Evolutionary conservation across 2,797 vertebrate genomes (phyloP).

Genomic region (Pagetopsis macropterus): DNA sequence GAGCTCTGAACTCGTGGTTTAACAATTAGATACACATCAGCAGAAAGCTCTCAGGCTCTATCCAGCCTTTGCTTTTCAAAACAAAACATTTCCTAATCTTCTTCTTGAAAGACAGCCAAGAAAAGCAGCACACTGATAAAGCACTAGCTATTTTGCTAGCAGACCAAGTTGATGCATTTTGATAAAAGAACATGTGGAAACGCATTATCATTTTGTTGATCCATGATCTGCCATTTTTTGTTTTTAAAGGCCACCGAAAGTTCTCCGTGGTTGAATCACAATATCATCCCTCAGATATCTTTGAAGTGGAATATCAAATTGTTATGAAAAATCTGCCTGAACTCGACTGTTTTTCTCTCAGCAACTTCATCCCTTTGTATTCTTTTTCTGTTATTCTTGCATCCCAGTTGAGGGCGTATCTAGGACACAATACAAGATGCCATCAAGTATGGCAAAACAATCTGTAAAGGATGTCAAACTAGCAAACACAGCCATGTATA

Average conservation of each 20-base stretch:
- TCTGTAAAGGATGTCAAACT: background rate
- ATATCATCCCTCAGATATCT: background rate
- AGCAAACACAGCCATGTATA: background rate
- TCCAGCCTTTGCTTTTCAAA: constrained; percentile 4
- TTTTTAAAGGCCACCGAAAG: background rate
- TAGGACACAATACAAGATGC: background rate
- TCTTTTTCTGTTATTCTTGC: constrained; percentile 3
- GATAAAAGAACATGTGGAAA: background rate
- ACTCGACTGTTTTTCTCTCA: background rate
- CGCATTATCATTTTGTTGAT: background rate
- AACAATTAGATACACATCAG: background rate
- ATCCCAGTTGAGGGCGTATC: background rate
- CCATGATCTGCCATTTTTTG: background rate
- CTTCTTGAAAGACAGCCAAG: constrained; percentile 1
- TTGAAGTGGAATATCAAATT: background rate
- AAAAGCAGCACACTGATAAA: background rate
- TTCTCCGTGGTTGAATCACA: background rate
- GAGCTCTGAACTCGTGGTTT: background rate
- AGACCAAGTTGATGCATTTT: background rate
- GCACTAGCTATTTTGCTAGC: background rate
- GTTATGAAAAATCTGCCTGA: background rate
- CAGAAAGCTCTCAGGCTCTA: background rate
- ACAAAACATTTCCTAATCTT: constrained; percentile 26
- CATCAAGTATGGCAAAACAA: background rate
- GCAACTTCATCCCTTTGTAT: background rate